These are phyloP conservation scores for Chorisops tibialis DNA, from an alignment of 2,888 invertebrate species.

Conservation along the genomic window DNA sequence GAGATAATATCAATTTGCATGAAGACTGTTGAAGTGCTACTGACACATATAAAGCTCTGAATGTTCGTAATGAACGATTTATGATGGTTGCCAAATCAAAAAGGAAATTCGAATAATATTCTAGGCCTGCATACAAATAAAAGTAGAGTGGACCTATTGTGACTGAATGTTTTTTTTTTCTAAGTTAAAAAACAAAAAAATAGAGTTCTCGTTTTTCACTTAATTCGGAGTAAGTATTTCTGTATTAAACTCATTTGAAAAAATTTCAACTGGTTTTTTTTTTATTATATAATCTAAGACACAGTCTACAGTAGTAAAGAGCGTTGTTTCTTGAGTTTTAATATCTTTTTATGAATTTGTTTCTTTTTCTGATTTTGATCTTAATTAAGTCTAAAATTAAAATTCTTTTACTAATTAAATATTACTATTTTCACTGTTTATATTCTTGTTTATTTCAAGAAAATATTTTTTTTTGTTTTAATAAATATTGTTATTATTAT, in stretches of 20 bases:
- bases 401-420: not conserved
- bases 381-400: not conserved
- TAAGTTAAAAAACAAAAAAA: no score
- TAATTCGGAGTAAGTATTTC: not conserved
- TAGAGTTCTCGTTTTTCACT: no score
- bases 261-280: not conserved
- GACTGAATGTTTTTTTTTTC: no score
- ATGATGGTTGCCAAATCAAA: no score
- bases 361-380: not conserved
- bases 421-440: not conserved
- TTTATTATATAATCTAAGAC: not conserved
- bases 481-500: not conserved
- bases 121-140: no score
- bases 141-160: no score
- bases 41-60: no score
- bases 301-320: conserved; percentile 13
- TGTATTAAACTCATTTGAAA: no score
- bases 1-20: no score
- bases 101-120: no score
- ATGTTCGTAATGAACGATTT: no score
- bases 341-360: not conserved
- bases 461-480: not conserved
- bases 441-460: not conserved
- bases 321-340: conserved; percentile 3
- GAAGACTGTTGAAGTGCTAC: no score